phyloP scores from a whole-genome alignment of 2,888 invertebrate genomes.

The Troides helena region DNA sequence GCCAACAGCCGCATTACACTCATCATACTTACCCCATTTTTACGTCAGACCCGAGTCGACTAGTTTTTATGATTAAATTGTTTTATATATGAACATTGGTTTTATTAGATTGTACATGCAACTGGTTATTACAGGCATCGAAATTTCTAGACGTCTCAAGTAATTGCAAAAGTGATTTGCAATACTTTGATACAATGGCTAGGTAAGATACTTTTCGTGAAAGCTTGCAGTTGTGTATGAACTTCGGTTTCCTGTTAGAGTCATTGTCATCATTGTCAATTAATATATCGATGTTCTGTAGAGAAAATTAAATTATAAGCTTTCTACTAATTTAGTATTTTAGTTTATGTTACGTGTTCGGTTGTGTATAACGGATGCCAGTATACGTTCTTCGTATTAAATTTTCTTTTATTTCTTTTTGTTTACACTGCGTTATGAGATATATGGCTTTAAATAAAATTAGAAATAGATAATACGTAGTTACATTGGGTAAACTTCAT shows the following conservation, averaged over 20 bases:
- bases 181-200: neutral
- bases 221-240: neutral
- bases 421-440: neutral
- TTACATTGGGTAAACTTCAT: neutral
- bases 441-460: neutral
- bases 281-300: neutral
- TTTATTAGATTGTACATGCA: neutral
- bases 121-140: neutral
- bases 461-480: neutral
- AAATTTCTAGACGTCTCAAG: neutral
- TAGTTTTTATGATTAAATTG: neutral
- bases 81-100: neutral
- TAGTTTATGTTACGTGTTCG: neutral
- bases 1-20: conserved; percentile 62
- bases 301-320: neutral
- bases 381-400: neutral
- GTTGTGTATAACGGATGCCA: neutral
- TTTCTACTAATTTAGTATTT: neutral
- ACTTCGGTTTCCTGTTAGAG: neutral
- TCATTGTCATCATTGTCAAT: neutral
- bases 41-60: conserved; percentile 65
- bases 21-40: conserved; percentile 62
- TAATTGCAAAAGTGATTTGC: neutral
- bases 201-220: neutral
- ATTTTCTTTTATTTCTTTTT: neutral